phyloP scores from a whole-genome alignment of 1,140 invertebrate genomes.

The Cyclargus thomasi region DNA sequence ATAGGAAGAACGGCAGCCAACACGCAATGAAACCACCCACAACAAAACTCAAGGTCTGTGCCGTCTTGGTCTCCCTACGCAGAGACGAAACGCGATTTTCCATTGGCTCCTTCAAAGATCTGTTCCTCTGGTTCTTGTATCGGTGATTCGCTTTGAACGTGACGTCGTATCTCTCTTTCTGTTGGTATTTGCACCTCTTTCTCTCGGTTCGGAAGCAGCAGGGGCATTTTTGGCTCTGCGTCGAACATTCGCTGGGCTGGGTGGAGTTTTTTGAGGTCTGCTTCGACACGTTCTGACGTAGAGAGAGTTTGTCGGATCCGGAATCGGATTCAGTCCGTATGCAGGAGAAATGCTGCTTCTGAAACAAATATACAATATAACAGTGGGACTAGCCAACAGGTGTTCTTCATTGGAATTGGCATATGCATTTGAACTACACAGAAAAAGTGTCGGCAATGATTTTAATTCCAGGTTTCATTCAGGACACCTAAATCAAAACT shows the following conservation, averaged over 20 bases:
- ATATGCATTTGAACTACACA: too few species aligned
- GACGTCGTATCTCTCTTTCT: conserved; percentile 59
- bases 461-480: too few species aligned
- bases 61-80: conserved; percentile 88
- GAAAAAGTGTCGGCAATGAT: too few species aligned
- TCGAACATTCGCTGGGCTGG: conserved; percentile 49
- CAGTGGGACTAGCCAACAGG: too few species aligned
- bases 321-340: conserved; percentile 67
- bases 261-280: conserved; percentile 53
- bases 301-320: conserved; percentile 58
- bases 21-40: conserved; percentile 94
- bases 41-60: conserved; percentile 92
- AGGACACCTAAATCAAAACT: too few species aligned
- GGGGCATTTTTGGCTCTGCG: conserved; percentile 52
- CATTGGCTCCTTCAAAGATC: conserved; percentile 61
- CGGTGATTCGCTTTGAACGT: conserved; percentile 62
- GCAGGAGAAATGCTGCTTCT: conserved; percentile 64
- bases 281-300: conserved; percentile 57
- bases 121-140: conserved; percentile 44
- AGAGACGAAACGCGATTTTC: conserved; percentile 78
- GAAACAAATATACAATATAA: conserved; percentile 42
- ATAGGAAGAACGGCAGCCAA: conserved; percentile 81
- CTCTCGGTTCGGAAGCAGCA: conserved; percentile 62
- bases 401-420: too few species aligned
- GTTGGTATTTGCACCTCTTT: conserved; percentile 44